Percentiles rank a stretch among this genome's conserved stretches.
Evolutionary conservation across 1,140 invertebrate species (phyloP).

Genomic region (Lordiphosa mommai): DNA sequence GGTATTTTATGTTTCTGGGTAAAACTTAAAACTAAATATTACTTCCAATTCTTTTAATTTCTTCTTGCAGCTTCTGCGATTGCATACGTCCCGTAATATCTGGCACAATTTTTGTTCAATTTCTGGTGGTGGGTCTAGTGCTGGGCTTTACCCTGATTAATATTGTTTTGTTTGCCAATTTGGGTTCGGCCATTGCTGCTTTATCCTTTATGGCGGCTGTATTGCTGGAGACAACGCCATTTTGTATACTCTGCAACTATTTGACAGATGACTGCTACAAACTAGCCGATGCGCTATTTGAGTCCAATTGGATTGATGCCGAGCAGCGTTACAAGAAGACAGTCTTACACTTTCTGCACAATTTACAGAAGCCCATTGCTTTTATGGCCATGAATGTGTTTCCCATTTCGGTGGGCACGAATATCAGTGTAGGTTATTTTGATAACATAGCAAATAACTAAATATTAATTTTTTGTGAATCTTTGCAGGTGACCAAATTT

Average conservation of each 20-base stretch:
- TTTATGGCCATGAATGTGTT: conserved; percentile 61
- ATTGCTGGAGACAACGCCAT: conserved; percentile 52
- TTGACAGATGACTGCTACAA: conserved; percentile 42
- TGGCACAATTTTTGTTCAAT: conserved; percentile 63
- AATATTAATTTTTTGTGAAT: background rate
- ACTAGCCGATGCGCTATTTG: conserved; percentile 44
- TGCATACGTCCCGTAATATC: conserved; percentile 50
- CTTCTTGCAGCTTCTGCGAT: conserved; percentile 37
- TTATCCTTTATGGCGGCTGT: conserved; percentile 48
- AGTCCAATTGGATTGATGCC: conserved; percentile 56
- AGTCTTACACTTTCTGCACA: conserved; percentile 43
- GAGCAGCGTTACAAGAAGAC: conserved; percentile 43
- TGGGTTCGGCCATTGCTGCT: conserved; percentile 45
- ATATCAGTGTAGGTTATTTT: conserved; percentile 45
- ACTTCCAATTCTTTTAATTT: too few species aligned
- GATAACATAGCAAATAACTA: background rate
- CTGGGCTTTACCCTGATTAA: conserved; percentile 58
- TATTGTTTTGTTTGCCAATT: conserved; percentile 51
- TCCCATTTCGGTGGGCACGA: conserved; percentile 58
- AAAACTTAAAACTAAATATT: too few species aligned
- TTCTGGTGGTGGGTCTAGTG: conserved; percentile 51
- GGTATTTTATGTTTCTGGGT: too few species aligned
- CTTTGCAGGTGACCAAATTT: conserved; percentile 51
- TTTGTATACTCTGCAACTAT: conserved; percentile 61
- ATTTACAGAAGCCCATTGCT: conserved; percentile 48